Evolutionary conservation across 2,888 invertebrate species (phyloP), one percentile per base, ranked within the genome.

Genomic region (Oxystoma pomonae): DNA sequence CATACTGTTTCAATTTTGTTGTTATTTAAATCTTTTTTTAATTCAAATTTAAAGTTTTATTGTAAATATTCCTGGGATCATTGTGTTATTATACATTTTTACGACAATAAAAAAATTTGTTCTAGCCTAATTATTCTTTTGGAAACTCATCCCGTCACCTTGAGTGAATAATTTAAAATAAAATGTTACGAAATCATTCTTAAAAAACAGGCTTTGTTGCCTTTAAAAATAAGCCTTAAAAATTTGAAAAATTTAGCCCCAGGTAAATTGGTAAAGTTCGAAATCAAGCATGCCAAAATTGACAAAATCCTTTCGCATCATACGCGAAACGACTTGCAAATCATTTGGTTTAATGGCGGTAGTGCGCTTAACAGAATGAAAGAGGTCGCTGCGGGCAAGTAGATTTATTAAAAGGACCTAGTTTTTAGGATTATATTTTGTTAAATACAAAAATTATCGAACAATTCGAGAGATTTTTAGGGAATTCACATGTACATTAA

Each of bases 151-250:
- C n/a, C n/a, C n/a, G n/a, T n/a, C n/a, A n/a, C n/a, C n/a, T n/a
- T n/a, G n/a, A n/a, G n/a, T n/a, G n/a, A n/a, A n/a, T n/a, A n/a
- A n/a, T n/a, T n/a, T n/a, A n/a, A n/a, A n/a, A n/a, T n/a, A n/a
- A n/a, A n/a, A n/a, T n/a, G n/a, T n/a, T 99, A 99, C 83, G 99
- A 99, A 83, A 99, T 99, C 7, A 99, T 99, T 82, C 82, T 99
- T 78, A 99, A 99, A 85, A 99, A 99, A 80, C 99, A 99, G 81
- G 99, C 98, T 55, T 49, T 99, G 81, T 84, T 99, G 72, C 98
- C 99, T 0, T 83, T 99, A 67, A 99, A 83, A 76, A 86, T 93
- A 70, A 89, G 88, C n/a, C 84, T 99, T 60, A 82, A 95, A 60
- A 95, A 92, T 64, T 84, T 99, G 51, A 88, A 89, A 35, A 82